Conservation (phyloP, 64 coral and sea anemone genomes). For the Pocillopora damicornis region DNA sequence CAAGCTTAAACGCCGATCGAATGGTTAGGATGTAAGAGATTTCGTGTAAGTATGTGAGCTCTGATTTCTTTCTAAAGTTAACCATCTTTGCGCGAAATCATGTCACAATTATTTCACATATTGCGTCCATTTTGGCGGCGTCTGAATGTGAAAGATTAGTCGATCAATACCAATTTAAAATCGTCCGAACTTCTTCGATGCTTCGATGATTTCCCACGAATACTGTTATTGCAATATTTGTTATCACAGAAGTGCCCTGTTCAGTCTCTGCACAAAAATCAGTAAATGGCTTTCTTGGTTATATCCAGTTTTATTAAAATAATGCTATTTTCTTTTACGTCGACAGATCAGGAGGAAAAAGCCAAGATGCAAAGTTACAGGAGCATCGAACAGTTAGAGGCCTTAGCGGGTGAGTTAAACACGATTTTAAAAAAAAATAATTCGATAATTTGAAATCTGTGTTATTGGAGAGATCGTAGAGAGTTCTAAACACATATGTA, state of each 20-base stretch:
- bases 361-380: constrained; percentile 28
- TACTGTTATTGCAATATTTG: background rate
- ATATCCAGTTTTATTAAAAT: background rate
- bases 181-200: background rate
- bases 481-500: background rate
- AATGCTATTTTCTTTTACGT: background rate
- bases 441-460: background rate
- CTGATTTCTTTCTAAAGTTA: background rate
- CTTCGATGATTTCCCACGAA: background rate
- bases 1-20: background rate
- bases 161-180: background rate
- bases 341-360: constrained; percentile 2
- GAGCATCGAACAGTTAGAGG: constrained; percentile 21
- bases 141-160: background rate
- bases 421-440: background rate
- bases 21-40: background rate
- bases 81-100: background rate
- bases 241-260: background rate
- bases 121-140: background rate
- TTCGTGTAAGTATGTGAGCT: background rate
- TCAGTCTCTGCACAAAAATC: background rate
- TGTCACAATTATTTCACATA: background rate
- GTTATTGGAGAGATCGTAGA: background rate
- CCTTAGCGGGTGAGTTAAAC: constrained; percentile 14
- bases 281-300: background rate